phyloP scores from a whole-genome alignment of 1,140 invertebrate genomes.

The Mya arenaria region DNA sequence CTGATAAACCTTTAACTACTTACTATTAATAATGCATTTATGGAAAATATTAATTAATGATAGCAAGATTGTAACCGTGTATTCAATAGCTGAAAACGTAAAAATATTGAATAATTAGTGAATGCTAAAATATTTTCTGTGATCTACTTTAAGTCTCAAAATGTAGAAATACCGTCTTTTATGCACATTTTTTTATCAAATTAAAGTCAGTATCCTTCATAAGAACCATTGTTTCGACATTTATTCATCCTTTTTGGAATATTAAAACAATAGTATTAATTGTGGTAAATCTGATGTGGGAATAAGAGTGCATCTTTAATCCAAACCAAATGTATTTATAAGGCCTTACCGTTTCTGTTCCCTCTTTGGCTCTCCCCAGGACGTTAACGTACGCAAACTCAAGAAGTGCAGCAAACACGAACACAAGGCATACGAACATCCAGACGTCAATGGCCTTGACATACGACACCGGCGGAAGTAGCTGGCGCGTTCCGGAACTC shows the following conservation, averaged over 20 bases:
- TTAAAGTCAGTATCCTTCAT: background rate
- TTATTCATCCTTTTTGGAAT: background rate
- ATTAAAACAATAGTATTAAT: background rate
- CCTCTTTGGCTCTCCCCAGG: background rate
- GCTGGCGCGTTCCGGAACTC: slow-evolving; percentile 52
- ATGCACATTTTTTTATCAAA: background rate
- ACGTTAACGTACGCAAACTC: slow-evolving; percentile 90
- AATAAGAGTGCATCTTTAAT: background rate
- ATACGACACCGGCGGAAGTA: slow-evolving; percentile 63
- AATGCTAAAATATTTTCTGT: too few species aligned
- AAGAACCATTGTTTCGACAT: background rate
- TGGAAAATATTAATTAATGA: too few species aligned
- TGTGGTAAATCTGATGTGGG: background rate
- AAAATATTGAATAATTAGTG: too few species aligned
- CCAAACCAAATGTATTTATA: background rate
- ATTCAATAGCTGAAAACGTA: too few species aligned
- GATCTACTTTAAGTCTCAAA: too few species aligned
- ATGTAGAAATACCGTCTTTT: too few species aligned
- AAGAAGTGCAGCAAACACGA: slow-evolving; percentile 90
- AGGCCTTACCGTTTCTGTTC: background rate
- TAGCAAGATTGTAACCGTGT: too few species aligned
- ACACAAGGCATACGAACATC: slow-evolving; percentile 95
- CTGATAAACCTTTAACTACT: too few species aligned
- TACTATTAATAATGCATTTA: too few species aligned
- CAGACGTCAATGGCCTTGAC: slow-evolving; percentile 92